Evolutionary conservation across 2,797 vertebrate species (phyloP), one percentile per base, ranked within the genome.

Genomic region (Rhabdomys pumilio): DNA sequence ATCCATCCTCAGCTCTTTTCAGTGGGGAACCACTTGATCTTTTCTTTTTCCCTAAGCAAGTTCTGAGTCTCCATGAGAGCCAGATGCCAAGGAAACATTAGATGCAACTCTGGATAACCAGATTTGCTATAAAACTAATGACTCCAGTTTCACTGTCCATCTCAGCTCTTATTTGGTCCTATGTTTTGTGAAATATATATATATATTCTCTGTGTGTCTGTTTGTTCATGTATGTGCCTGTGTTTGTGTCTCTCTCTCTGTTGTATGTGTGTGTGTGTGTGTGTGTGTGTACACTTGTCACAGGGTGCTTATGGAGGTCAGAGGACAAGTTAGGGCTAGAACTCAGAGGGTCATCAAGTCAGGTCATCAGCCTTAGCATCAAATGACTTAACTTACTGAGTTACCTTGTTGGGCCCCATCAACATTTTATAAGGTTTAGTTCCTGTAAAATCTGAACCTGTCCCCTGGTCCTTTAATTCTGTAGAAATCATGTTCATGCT

Each of bases 71-170:
- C 53, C 26, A 0, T 0, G 13, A 13, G 41, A 57, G 50, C 80
- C 95, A 53, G 89, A 87, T 38, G 89, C 76, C 47, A 11, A 55
- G 22, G 41, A 76, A 80, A 73, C 72, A 65, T 85, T 44, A 24
- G 73, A 79, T 12, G 82, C 5, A 1, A 14, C 15, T 17, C 20
- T 34, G 59, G 73, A 10, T 53, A 81, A 73, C 50, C 0, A 2
- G 82, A 76, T 88, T 87, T 84, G 61, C 69, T n/a, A 29, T 24
- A 53, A 80, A 57, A 89, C 72, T 67, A 44, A 82, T 8, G n/a
- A 90, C 69, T 59, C 61, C 26, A 13, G 38, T 22, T 75, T 84
- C 59, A 24, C 87, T n/a, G 20, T 6, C 4, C 14, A 47, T 76
- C 57, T 29, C 9, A 4, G 31, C 24, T 34, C 26, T 50, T 29